Base-by-base conservation (phyloP, 2,888 invertebrate species). In the Cynaeus angustus region DNA sequence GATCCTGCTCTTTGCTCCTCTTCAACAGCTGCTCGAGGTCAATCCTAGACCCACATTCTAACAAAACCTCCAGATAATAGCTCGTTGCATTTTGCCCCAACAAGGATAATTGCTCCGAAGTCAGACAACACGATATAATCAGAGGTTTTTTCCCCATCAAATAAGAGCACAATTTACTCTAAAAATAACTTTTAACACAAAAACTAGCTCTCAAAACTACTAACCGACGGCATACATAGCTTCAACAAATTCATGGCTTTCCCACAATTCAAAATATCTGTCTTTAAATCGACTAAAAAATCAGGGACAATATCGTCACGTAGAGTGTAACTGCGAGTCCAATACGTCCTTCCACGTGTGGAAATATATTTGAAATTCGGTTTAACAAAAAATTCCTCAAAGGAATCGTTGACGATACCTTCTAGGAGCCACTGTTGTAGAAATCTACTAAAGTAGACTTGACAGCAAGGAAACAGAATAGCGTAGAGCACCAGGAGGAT, bases 361-460 rank as follows among this genome's bases (percentile, higher is more conserved):
- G 90, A 88, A 12, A 90, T 86, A 76, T 91, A 91, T 69, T 91
- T 90, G 0, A 87, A 86, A 78, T 91, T 90, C 12, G 90, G 88
- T 53, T 90, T 89, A 59, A 97, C 92, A 85, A 97, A 96, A 78
- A 96, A 94, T 85, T 97, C 97, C 75, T 92, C 91, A 79, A 91
- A 91, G 9, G 89, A 88, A 83, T 96, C 96, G 71, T 94, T 91
- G 10, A 96, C 86, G 58, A 90, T 88, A 0, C 97, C 97, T 81
- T 95, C 92, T 79, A 95, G 93, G 70, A 97, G 90, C 92, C 97
- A 97, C 68, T 91, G 89, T 79, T 94, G 91, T 33, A 97, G 87
- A 80, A 94, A 90, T 68, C 91, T 90, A 79, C 71, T 85, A 78
- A 83, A 83, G 78, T 85, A 85, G 41, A 83, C 80, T 72, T 85